Evolutionary conservation across 1,140 invertebrate genomes (phyloP), one percentile per base, ranked within the genome.

Genomic region (Rhopalosiphum padi): DNA sequence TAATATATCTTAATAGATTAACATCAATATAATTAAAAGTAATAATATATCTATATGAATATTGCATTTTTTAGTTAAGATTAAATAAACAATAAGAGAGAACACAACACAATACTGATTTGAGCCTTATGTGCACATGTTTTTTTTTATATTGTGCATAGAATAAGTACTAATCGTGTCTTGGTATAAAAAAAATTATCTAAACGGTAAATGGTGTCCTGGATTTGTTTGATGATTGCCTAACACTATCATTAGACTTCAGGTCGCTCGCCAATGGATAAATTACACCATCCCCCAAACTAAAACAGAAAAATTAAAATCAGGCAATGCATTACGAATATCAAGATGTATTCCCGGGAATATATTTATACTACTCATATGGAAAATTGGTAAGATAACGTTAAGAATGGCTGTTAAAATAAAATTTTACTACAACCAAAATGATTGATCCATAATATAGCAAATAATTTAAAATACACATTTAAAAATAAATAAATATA

Each of bases 261-360:
- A 95, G 97, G 96, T 95, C 97, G 97, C 95, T 97, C 97, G 94
- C 97, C 95, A 97, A 97, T 94, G 97, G 97, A 96, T 96, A 99
- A 95, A 96, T 96, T 95, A 98, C 96, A 96, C 98, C 98, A 96
- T 98, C 98, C 95, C 98, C 98, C 95, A 97, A 96, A 97, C 98
- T 99, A 97, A 95, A 96, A 96, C 95, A 95, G 95, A 95, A 25
- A 92, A 93, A 93, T 93, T 83, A 93, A 85, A 55, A 85, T 93
- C 46, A 93, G 51, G 91, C 7, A 94, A 94, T 18, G 87, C 88
- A 83, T 55, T 51, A 93, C 89, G 53, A 90, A 90, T 90, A 90
- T 90, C 23, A 60, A 30, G 53, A 60, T n/a, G 37, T 68, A 90
- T 68, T 43, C 55, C 55, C 55, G 60, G 43, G 41, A 90, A 90